Evolutionary conservation across 2,113 vertebrate genomes (phyloP).

Genomic region (Phocoena phocoena): DNA sequence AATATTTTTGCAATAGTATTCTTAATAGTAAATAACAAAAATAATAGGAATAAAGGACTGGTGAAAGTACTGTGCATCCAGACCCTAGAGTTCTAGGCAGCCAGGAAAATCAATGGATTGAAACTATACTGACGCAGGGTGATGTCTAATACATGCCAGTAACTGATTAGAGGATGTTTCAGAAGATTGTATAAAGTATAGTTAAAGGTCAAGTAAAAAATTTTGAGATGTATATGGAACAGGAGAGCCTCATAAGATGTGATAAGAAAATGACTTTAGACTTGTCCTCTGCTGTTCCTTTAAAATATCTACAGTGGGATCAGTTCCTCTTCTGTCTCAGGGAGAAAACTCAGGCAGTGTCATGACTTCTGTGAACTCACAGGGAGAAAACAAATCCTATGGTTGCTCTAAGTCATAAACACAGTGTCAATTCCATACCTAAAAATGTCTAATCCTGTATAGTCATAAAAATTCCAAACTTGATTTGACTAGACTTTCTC

Average conservation of each 20-base stretch:
- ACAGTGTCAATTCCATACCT: not conserved
- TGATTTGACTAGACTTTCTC: not conserved
- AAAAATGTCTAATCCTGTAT: not conserved
- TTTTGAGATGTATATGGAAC: not conserved
- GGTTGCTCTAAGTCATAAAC: not conserved
- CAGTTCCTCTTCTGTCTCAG: not conserved
- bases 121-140: fast-evolving
- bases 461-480: not conserved
- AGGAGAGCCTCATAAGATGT: not conserved
- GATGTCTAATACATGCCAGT: not conserved
- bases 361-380: fast-evolving
- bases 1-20: not conserved
- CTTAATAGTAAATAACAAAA: not conserved
- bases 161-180: not conserved
- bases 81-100: not conserved
- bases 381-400: not conserved
- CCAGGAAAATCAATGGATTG: not conserved
- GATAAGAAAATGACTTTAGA: not conserved
- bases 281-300: not conserved
- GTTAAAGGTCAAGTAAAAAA: not conserved
- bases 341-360: not conserved
- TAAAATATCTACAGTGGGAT: not conserved
- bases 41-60: not conserved
- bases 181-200: not conserved
- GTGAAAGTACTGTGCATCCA: not conserved